These are phyloP conservation scores for Agrochola macilenta DNA, from an alignment of 2,888 invertebrate genomes.

Conservation along the genomic window DNA sequence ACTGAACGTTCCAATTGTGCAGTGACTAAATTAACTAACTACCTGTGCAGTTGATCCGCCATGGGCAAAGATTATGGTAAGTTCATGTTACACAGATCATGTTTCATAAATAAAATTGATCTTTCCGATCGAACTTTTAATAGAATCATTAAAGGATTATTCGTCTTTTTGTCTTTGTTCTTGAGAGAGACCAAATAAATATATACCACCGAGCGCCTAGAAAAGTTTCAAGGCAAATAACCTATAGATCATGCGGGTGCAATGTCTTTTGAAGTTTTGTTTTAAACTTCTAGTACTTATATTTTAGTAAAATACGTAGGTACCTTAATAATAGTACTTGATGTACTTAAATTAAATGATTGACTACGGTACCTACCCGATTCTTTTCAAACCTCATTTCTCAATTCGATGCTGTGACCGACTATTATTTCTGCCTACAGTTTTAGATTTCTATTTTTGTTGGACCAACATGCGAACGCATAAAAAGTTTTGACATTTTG, in stretches of 20 bases:
- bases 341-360: neutral
- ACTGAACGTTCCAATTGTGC: constrained; percentile 58
- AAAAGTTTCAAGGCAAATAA: constrained; percentile 26
- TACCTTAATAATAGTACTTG: neutral
- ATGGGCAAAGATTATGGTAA: constrained; percentile 86
- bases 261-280: constrained; percentile 19
- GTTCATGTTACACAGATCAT: constrained; percentile 52
- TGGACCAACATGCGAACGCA: constrained; percentile 19
- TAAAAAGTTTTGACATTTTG: constrained; percentile 20
- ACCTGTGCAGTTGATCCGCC: constrained; percentile 33
- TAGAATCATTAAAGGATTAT: neutral
- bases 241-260: constrained; percentile 22
- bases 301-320: neutral
- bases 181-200: neutral
- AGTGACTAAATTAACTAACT: constrained; percentile 54
- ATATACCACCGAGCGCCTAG: constrained; percentile 3
- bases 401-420: constrained; percentile 28
- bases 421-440: constrained; percentile 25
- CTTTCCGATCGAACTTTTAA: neutral
- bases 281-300: neutral
- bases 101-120: neutral
- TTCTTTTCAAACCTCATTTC: constrained; percentile 14
- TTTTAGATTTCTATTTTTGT: constrained; percentile 61
- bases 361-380: neutral
- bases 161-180: neutral